These are phyloP conservation scores for Stictocephala bisonia DNA, from an alignment of 2,888 invertebrate species.

Conservation along the genomic window DNA sequence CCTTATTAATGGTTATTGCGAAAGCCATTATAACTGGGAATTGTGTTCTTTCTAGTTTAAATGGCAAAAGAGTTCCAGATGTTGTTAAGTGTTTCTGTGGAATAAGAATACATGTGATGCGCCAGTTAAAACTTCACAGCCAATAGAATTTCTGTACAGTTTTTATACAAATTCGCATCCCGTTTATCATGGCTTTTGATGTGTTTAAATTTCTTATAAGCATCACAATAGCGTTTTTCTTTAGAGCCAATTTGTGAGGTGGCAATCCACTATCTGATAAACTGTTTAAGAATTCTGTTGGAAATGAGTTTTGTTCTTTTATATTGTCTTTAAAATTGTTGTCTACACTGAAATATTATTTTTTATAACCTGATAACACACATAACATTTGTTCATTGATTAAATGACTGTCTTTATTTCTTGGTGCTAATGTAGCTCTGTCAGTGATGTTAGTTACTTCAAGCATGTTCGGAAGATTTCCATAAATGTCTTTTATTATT, in stretches of 20 bases:
- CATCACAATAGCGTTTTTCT: slow-evolving; percentile 11
- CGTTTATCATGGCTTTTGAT: not conserved
- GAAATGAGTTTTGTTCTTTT: slow-evolving; percentile 22
- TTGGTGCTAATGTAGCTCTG: slow-evolving; percentile 12
- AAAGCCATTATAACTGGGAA: slow-evolving; percentile 1
- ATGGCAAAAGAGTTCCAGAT: too few species aligned
- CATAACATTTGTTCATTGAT: slow-evolving; percentile 1
- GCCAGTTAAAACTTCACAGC: not conserved
- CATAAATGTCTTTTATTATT: slow-evolving; percentile 7
- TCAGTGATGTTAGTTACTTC: not conserved
- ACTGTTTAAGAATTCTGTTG: slow-evolving; percentile 16
- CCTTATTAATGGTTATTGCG: slow-evolving; percentile 16
- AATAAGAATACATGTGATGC: not conserved
- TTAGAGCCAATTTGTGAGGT: slow-evolving; percentile 5
- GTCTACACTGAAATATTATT: slow-evolving; percentile 19
- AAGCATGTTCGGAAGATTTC: not conserved
- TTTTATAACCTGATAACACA: slow-evolving; percentile 1
- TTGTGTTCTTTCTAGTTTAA: slow-evolving; percentile 11
- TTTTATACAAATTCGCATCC: not conserved
- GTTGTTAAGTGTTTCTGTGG: not conserved
- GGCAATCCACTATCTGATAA: slow-evolving; percentile 1
- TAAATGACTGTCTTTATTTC: slow-evolving; percentile 9
- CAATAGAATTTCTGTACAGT: slow-evolving; percentile 1
- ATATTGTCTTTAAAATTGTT: not conserved
- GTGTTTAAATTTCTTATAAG: not conserved